phyloP scores from a whole-genome alignment of 1,140 invertebrate species.

The Sycophila sp. region DNA sequence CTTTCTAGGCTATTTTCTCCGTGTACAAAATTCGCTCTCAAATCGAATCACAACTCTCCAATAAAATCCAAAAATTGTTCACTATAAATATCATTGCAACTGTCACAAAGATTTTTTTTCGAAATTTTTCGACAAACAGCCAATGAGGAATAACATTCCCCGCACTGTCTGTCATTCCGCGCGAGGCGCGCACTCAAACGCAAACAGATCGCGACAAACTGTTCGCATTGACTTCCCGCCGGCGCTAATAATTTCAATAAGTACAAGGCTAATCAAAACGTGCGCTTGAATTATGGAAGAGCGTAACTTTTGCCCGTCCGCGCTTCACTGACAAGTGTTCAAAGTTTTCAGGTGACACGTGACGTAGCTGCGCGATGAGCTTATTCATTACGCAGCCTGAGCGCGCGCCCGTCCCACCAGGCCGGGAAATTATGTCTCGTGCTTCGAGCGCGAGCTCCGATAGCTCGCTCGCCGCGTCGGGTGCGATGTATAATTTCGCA shows the following conservation, averaged over 20 bases:
- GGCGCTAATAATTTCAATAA: background rate
- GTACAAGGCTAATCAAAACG: background rate
- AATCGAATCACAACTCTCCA: no score
- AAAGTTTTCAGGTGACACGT: constrained; percentile 55
- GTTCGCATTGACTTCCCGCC: background rate
- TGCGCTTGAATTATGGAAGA: background rate
- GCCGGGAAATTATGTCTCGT: constrained; percentile 51
- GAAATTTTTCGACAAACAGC: no score
- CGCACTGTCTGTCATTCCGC: no score
- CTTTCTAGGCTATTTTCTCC: no score
- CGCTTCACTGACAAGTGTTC: constrained; percentile 48
- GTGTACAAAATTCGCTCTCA: no score
- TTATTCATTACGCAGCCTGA: constrained; percentile 51
- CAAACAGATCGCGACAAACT: no score
- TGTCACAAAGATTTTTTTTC: no score
- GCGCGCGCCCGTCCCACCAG: background rate
- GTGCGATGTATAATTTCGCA: constrained; percentile 43
- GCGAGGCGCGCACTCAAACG: no score
- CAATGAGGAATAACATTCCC: no score
- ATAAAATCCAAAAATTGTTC: no score
- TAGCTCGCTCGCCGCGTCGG: constrained; percentile 33
- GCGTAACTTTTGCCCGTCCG: background rate
- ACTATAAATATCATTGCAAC: no score
- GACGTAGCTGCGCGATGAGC: constrained; percentile 48
- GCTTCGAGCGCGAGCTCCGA: constrained; percentile 47